Base-by-base conservation (phyloP, 2,797 vertebrate genomes). In the Chloroceryle inda region DNA sequence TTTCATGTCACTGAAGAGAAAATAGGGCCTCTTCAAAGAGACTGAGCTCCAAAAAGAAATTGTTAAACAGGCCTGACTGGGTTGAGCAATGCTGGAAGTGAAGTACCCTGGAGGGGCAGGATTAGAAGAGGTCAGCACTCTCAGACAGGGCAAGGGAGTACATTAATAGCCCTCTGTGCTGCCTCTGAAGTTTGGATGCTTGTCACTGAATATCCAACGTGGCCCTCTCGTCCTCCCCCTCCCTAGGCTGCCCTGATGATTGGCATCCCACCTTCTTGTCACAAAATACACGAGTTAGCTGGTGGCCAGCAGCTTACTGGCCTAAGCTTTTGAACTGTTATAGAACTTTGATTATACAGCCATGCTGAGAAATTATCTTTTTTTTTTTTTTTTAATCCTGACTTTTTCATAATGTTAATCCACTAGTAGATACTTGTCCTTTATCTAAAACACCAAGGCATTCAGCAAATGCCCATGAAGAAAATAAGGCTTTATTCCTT, bases 1-100 rank as follows among this genome's bases (percentile, higher is more conserved):
- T 98, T 98, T 98, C 98, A 98, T 97, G 98, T 98, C 94, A 80
- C 93, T 97, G 97, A 97, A 92, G 83, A 97, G 94, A 97, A 96
- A 96, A 97, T 88, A 93, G 75, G 96, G 84, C 96, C 93, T 90
- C 98, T 97, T 98, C 97, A 98, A 98, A 98, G 97, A 94, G 97
- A 42, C 93, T 91, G 85, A 17, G 89, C 97, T 97, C 90, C 97
- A 96, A 96, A 94, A 97, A 97, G 95, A 96, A 96, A 96, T 86
- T 94, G 95, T 97, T 97, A 94, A 97, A 93, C 96, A 97, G 97
- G 91, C 94, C 92, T 80, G 95, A 73, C 89, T 74, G 93, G 94
- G 87, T 52, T 95, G 97, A 97, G 95, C 87, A 81, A 88, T n/a
- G 80, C 88, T 92, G 92, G 76, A 96, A 97, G 97, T 93, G 86